Base-by-base conservation (phyloP, 92 coral and sea anemone genomes). In the Epizoanthus illoricatus region DNA sequence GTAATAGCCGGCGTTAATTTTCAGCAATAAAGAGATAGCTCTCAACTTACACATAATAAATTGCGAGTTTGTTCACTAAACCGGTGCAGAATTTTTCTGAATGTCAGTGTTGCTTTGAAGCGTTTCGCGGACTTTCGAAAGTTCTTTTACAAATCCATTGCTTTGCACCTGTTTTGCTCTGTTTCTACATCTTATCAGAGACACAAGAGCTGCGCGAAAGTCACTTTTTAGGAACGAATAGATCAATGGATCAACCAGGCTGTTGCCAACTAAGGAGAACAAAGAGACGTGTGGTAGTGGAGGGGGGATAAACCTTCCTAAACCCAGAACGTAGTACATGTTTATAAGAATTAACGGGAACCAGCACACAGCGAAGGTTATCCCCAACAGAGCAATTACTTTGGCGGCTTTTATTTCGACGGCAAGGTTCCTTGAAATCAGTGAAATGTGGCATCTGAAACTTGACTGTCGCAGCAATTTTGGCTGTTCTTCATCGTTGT, bases 351-450 rank as follows among this genome's bases (percentile, higher is more conserved):
- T 91, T 2, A 93, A 73, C 4, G 98, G 98, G 20, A 92, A 89
- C 98, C 98, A 95, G 62, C 95, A 95, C 1, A 95, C 88, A 7
- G 89, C 85, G 66, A 95, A 95, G 0, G 97, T 93, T n/a, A 80
- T 56, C 16, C 89, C 89, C 0, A 95, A 86, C 43, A 95, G 84
- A 10, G 98, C 97, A 16, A 95, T 84, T 39, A 95, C 93, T 78
- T 95, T 95, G 1, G 92, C 98, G 1, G 93, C 98, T 81, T 89
- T 94, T 12, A 95, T 90, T 74, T 95, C 97, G 2, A 79, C 85
- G 17, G 93, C 79, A 12, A 95, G 71, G 52, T 86, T 92, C 42
- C 71, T 59, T 15, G 92, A 76, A 20, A 85, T 36, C 61, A 87
- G 88, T 39, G 76, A 43, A 42, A 84, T 61, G 59, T 55, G 19